Evolutionary conservation across 1,140 invertebrate genomes (phyloP).

Genomic region (Heliconius melpomene): DNA sequence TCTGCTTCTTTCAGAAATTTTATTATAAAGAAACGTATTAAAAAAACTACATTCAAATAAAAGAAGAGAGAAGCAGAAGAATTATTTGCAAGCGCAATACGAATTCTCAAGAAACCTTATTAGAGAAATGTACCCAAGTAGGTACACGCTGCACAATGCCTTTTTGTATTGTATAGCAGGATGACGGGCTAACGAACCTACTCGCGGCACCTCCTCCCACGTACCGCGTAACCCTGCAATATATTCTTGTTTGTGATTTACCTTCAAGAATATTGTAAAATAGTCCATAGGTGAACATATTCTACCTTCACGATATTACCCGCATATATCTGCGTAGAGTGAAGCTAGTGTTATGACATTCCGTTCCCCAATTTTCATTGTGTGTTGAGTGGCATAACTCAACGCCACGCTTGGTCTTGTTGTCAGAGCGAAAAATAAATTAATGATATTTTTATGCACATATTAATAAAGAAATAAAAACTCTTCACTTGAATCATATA

Average conservation of each 20-base stretch:
- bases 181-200: conserved; percentile 6
- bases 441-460: too few relatives aligned
- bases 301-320: neutral
- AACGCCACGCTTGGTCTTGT: too few relatives aligned
- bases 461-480: too few relatives aligned
- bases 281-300: neutral
- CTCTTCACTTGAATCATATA: too few relatives aligned
- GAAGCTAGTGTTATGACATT: too few relatives aligned
- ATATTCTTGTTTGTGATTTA: neutral
- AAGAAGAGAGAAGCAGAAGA: neutral
- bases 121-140: neutral
- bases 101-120: neutral
- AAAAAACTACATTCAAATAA: neutral
- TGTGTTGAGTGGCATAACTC: too few relatives aligned
- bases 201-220: too few relatives aligned
- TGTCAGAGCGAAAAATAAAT: too few relatives aligned
- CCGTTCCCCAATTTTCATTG: too few relatives aligned
- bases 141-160: neutral
- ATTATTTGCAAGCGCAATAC: neutral
- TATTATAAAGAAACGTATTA: neutral
- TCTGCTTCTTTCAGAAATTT: too few relatives aligned
- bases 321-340: too few relatives aligned
- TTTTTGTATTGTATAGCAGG: conserved; percentile 8
- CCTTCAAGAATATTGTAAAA: neutral
- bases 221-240: too few relatives aligned